Percentiles rank a stretch among this genome's conserved stretches.
Conservation (phyloP, 2,113 vertebrate species). For the Diglossa brunneiventris region DNA sequence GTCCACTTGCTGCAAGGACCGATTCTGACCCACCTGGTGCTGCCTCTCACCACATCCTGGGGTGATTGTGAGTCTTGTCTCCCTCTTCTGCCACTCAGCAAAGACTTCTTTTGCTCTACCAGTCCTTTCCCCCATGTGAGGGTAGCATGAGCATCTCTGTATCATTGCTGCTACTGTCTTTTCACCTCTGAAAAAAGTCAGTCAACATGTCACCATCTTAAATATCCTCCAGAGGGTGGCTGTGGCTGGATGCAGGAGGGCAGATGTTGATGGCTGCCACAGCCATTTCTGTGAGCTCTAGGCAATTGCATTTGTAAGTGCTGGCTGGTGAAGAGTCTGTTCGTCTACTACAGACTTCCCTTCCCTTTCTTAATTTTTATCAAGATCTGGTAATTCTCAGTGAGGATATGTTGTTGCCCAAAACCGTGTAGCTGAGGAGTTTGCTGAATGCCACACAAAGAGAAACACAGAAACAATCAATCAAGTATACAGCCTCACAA, state of each 20-base stretch:
- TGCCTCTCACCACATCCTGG: background rate
- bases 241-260: background rate
- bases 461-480: background rate
- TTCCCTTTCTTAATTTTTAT: background rate
- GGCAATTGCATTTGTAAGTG: background rate
- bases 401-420: background rate
- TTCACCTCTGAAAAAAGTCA: background rate
- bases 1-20: accelerated
- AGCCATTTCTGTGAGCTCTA: background rate
- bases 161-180: background rate
- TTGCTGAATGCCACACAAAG: background rate
- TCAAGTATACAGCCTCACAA: background rate
- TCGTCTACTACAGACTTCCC: background rate
- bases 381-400: accelerated
- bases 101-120: background rate
- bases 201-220: accelerated
- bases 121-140: background rate
- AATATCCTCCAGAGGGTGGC: background rate
- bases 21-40: background rate
- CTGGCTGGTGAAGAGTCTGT: background rate
- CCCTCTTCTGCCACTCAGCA: background rate
- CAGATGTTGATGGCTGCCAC: background rate
- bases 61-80: background rate
- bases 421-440: background rate
- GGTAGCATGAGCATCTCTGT: background rate